Percentiles rank a stretch among this genome's conserved stretches.
These are phyloP conservation scores for Tupaia tana DNA, from an alignment of 2,113 vertebrate genomes.

Conservation along the genomic window DNA sequence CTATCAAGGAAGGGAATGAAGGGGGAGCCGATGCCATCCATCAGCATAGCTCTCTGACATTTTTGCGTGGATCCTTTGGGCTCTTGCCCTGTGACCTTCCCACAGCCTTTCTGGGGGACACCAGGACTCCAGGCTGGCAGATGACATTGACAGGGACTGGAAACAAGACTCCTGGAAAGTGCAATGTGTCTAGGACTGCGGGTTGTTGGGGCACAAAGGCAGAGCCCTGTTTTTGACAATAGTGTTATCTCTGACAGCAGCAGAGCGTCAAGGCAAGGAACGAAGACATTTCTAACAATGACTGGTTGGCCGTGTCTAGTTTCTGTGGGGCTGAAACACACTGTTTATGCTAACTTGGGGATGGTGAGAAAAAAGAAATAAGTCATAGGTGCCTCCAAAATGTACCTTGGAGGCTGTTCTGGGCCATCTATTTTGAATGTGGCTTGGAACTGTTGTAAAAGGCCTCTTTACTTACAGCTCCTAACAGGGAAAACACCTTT, in stretches of 20 bases:
- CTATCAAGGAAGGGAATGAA: not conserved
- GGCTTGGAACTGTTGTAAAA: conserved; percentile 46
- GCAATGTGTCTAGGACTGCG: not conserved
- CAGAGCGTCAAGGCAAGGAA: not conserved
- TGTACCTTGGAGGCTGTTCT: conserved; percentile 35
- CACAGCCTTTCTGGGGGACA: not conserved
- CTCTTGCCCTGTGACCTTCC: not conserved
- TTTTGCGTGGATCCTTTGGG: not conserved
- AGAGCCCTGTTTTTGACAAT: conserved; percentile 39
- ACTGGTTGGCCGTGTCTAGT: conserved; percentile 13
- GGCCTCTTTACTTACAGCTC: conserved; percentile 28
- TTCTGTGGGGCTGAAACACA: not conserved
- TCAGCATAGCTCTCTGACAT: not conserved
- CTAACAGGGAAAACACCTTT: conserved; percentile 68
- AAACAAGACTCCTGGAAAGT: not conserved
- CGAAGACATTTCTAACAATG: conserved; percentile 19
- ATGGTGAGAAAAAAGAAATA: conserved; percentile 47
- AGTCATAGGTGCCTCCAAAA: conserved; percentile 59
- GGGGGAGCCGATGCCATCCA: not conserved
- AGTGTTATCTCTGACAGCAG: conserved; percentile 44
- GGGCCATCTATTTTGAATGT: conserved; percentile 65
- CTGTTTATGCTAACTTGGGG: not conserved
- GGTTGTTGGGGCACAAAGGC: not conserved
- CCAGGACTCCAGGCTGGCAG: not conserved
- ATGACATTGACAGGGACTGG: not conserved